phyloP scores from a whole-genome alignment of 2,797 vertebrate species.

The Selene dorsalis region DNA sequence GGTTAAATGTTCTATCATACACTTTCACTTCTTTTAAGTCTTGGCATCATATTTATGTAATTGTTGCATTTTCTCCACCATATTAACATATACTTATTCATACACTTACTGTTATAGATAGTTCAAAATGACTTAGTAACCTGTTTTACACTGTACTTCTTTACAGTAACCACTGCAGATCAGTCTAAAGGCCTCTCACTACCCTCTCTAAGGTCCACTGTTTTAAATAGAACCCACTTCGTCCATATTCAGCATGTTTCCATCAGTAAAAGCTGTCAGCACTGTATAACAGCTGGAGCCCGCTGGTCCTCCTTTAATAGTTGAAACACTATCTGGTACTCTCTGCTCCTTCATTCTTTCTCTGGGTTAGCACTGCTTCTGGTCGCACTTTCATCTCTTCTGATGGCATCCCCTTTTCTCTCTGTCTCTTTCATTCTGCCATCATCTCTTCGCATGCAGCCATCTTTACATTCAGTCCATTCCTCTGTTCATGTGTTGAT shows the following conservation, averaged over 20 bases:
- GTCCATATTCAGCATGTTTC: background rate
- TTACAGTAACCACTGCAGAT: background rate
- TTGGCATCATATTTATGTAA: background rate
- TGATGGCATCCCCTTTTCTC: background rate
- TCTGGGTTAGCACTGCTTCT: background rate
- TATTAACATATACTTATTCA: background rate
- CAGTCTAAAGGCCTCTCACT: background rate
- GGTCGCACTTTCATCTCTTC: background rate
- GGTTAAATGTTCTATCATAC: background rate
- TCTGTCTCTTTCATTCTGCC: background rate
- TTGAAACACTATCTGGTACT: background rate
- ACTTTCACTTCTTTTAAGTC: constrained; percentile 5
- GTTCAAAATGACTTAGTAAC: background rate
- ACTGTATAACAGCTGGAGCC: background rate
- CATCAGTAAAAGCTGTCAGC: constrained; percentile 8
- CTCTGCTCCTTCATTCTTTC: background rate
- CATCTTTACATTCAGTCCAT: constrained; percentile 1
- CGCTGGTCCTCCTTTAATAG: background rate
- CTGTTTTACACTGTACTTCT: background rate
- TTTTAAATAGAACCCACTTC: background rate
- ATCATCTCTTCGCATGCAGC: constrained; percentile 2
- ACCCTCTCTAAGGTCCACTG: background rate
- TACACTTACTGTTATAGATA: background rate
- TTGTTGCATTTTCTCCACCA: constrained; percentile 32
- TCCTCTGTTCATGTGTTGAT: background rate